These are phyloP conservation scores for Clitarchus hookeri DNA, from an alignment of 2,888 invertebrate genomes.

Conservation along the genomic window DNA sequence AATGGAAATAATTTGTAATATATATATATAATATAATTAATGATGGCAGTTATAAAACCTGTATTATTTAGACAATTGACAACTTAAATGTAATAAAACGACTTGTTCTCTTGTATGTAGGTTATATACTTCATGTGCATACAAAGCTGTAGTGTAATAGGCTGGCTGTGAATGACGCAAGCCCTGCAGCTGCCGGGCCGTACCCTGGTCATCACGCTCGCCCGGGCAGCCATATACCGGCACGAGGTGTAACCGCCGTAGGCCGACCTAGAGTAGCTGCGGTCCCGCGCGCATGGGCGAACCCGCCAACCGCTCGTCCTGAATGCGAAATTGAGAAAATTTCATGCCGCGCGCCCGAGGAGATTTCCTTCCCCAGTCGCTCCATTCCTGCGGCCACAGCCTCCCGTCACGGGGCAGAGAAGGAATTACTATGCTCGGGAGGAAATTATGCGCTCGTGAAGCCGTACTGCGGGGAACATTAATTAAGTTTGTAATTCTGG, in stretches of 20 bases:
- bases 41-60: too few relatives aligned
- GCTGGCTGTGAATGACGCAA: too few relatives aligned
- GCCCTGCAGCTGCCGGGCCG: not conserved
- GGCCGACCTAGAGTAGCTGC: not conserved
- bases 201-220: not conserved
- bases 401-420: not conserved
- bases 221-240: not conserved
- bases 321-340: conserved; percentile 5
- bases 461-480: not conserved
- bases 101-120: too few relatives aligned
- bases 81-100: too few relatives aligned
- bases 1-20: too few relatives aligned
- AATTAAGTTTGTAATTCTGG: too few relatives aligned
- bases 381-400: not conserved
- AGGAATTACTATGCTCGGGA: not conserved
- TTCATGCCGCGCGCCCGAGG: not conserved
- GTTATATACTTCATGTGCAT: too few relatives aligned
- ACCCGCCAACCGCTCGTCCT: not conserved
- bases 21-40: too few relatives aligned
- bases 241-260: not conserved
- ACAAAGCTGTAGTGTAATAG: too few relatives aligned
- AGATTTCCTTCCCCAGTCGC: not conserved
- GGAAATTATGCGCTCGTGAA: not conserved
- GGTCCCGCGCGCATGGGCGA: not conserved
- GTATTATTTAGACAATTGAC: too few relatives aligned